These are phyloP conservation scores for Cherax destructor DNA, from an alignment of 1,140 invertebrate genomes.

Conservation along the genomic window DNA sequence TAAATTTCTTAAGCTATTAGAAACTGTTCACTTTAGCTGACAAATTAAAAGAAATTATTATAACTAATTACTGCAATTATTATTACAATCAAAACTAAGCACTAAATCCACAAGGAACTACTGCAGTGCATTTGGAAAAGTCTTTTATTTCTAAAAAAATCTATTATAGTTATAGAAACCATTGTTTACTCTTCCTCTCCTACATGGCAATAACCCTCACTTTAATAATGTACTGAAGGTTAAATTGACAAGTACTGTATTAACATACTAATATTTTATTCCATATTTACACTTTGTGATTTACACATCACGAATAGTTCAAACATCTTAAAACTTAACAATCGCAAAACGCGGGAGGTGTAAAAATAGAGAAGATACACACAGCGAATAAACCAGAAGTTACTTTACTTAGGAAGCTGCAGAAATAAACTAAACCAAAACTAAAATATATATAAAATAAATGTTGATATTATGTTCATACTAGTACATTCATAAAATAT, in stretches of 20 bases:
- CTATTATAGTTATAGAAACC: too few relatives aligned
- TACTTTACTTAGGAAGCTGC: constrained; percentile 20
- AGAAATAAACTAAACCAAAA: constrained; percentile 7
- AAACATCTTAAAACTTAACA: constrained; percentile 58
- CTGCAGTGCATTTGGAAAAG: too few relatives aligned
- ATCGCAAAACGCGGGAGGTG: constrained; percentile 43
- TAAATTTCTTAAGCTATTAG: too few relatives aligned
- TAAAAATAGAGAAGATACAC: constrained; percentile 54
- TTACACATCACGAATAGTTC: constrained; percentile 52
- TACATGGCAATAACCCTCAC: too few relatives aligned
- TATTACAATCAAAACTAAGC: too few relatives aligned
- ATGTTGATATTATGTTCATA: not conserved
- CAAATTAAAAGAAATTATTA: too few relatives aligned
- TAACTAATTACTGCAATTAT: too few relatives aligned
- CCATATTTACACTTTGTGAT: constrained; percentile 47
- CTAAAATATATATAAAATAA: constrained; percentile 14
- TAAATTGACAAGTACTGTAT: not conserved
- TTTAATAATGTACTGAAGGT: too few relatives aligned
- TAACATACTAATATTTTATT: constrained; percentile 52
- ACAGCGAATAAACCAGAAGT: constrained; percentile 19
- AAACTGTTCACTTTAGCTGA: too few relatives aligned
- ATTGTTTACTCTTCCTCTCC: not conserved
- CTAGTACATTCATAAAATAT: not conserved
- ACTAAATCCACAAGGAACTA: too few relatives aligned
- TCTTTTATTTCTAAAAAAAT: too few relatives aligned